Evolutionary conservation across 2,888 invertebrate species (phyloP), one percentile per base, ranked within the genome.

Genomic region (Drosophila stalkeri): DNA sequence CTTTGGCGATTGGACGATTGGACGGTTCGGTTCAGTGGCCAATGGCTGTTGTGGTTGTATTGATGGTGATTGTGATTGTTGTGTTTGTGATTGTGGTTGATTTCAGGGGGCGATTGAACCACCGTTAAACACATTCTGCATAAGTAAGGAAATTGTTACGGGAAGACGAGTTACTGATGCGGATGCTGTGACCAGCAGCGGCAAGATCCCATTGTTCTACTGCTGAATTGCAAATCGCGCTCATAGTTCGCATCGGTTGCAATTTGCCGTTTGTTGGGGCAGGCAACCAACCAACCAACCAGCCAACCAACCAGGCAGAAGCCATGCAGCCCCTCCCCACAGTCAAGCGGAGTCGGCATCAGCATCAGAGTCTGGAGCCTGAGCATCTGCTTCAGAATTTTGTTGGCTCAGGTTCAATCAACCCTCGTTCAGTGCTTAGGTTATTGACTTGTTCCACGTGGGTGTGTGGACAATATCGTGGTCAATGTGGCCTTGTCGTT

Each of bases 211-310:
- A 88, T 86, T 85, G 85, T 88, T 86, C 85, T 86, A 83, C 85
- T 77, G 81, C 81, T 88, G 85, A 86, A 86, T 86, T 86, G 85
- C 85, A 86, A 86, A 86, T 86, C 80, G 73, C 62, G 69, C 77
- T 77, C 79, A 85, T 87, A 85, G 85, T 87, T 46, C 73, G 44
- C 35, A 65, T 75, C 64, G 69, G 82, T 81, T 85, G 84, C 88
- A 85, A 83, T 88, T 86, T 85, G 88, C 80, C 86, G 86, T 86
- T 85, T 86, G 85, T 86, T 86, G 85, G 85, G 85, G 85, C 85
- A 86, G 85, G 88, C 85, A 79, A 77, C 44, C 43, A 27, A 6
- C 27, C 18, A 41, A 7, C 41, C 43, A 44, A 20, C 44, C 52
- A 54, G 14, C 27, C n/a, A 41, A n/a, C 43, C 44, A 44, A 44